Percentiles rank a stretch among this genome's conserved stretches.
These are phyloP conservation scores for Phoebastria nigripes DNA, from an alignment of 2,797 vertebrate genomes.

Conservation along the genomic window DNA sequence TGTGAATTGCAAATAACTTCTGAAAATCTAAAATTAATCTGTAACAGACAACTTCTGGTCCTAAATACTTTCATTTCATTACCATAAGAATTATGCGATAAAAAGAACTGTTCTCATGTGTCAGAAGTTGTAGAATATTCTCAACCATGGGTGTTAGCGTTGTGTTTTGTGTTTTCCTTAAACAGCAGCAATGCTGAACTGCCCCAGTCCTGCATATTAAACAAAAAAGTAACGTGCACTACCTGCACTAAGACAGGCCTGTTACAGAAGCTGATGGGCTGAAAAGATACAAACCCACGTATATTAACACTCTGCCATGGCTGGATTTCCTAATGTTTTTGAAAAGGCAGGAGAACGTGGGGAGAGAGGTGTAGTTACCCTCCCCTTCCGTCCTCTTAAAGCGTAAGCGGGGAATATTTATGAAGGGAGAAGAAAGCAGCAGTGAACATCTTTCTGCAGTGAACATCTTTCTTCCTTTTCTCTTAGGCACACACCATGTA, in stretches of 20 bases:
- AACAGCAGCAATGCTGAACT: neutral
- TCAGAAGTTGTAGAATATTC: too few species aligned
- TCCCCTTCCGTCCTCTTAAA: too few species aligned
- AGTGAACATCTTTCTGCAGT: rapidly evolving
- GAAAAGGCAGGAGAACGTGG: neutral
- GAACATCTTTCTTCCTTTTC: neutral
- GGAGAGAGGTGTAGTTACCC: too few species aligned
- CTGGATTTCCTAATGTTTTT: neutral
- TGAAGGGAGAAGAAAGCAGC: neutral
- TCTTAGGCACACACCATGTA: conserved; percentile 97
- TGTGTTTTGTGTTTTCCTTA: neutral
- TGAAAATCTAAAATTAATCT: neutral
- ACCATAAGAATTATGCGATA: neutral
- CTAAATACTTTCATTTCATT: neutral
- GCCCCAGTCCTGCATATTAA: rapidly evolving
- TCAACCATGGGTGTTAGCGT: rapidly evolving
- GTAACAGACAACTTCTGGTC: neutral
- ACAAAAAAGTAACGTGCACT: rapidly evolving
- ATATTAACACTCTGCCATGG: rapidly evolving
- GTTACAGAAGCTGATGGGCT: neutral
- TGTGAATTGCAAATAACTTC: neutral
- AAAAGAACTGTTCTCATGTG: neutral
- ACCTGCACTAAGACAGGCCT: neutral
- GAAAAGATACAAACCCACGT: rapidly evolving
- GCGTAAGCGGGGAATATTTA: rapidly evolving